Percentiles rank a stretch among this genome's conserved stretches.
Conservation (phyloP, 2,113 vertebrate genomes). For the Microcebus lehilahytsara region DNA sequence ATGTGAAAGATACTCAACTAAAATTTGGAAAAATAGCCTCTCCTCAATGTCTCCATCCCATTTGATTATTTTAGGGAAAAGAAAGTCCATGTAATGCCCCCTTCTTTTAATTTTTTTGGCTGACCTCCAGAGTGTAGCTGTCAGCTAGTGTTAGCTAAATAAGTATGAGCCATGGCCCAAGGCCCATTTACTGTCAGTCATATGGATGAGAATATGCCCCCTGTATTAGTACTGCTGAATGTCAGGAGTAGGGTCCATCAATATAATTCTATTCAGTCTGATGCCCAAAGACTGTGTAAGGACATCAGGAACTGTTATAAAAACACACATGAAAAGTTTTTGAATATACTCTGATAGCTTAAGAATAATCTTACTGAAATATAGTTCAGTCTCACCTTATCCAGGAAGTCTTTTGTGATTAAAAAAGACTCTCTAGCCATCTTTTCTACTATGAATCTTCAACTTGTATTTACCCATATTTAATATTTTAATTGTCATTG, state of each 20-base stretch:
- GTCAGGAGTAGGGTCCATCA: neutral
- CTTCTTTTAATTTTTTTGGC: conserved; percentile 68
- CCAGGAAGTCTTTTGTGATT: neutral
- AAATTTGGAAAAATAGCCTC: conserved; percentile 53
- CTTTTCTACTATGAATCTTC: neutral
- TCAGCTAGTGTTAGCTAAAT: conserved; percentile 72
- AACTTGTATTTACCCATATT: neutral
- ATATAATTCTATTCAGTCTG: conserved; percentile 6
- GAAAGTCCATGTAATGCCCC: neutral
- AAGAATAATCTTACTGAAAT: neutral
- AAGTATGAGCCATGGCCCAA: conserved; percentile 68
- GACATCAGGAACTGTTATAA: neutral
- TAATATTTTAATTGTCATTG: neutral
- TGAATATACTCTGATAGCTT: neutral
- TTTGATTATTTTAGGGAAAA: conserved; percentile 55
- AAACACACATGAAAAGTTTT: neutral
- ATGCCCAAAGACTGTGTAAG: conserved; percentile 24
- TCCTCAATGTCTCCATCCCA: conserved; percentile 37
- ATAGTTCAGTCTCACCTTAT: neutral
- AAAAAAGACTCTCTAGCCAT: neutral
- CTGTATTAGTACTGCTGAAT: neutral
- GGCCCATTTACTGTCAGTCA: conserved; percentile 74
- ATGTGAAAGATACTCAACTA: conserved; percentile 19
- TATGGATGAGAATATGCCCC: conserved; percentile 37
- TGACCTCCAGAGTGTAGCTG: conserved; percentile 72